These are phyloP conservation scores for Equus przewalskii DNA, from an alignment of 2,113 vertebrate species.

Conservation along the genomic window DNA sequence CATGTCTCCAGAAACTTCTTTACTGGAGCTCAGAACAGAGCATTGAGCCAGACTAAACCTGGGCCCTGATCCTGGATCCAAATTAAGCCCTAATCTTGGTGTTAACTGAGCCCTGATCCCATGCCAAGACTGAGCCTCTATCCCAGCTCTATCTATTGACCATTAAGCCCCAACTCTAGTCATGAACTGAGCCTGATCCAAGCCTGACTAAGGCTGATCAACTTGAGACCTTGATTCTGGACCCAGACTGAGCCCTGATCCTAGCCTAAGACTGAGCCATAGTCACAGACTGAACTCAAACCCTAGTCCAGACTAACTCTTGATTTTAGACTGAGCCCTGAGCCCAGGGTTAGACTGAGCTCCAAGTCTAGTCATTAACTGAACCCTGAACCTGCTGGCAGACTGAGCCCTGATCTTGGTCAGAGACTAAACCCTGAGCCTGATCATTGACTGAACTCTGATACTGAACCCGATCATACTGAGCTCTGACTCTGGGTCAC, in stretches of 20 bases:
- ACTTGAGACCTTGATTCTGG: neutral
- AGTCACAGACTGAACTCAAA: neutral
- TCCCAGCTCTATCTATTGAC: neutral
- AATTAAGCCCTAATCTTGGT: neutral
- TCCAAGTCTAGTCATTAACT: conserved; percentile 7
- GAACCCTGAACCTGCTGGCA: neutral
- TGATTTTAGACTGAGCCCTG: neutral
- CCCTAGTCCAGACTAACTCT: neutral
- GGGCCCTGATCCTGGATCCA: neutral
- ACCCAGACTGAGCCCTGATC: neutral
- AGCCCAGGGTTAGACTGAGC: neutral
- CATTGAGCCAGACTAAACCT: neutral
- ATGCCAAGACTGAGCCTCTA: neutral
- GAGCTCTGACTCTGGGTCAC: neutral
- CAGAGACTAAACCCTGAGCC: neutral
- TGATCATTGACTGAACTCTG: neutral
- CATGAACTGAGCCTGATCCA: neutral
- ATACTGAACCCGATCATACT: conserved; percentile 30
- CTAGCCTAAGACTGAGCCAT: neutral
- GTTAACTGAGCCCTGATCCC: conserved; percentile 21
- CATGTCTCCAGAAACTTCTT: neutral
- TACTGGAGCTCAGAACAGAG: conserved; percentile 20
- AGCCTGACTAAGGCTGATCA: neutral
- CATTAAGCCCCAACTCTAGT: neutral
- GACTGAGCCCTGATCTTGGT: neutral